phyloP scores from a whole-genome alignment of 2,797 vertebrate species.

The Poliocrania exsul region DNA sequence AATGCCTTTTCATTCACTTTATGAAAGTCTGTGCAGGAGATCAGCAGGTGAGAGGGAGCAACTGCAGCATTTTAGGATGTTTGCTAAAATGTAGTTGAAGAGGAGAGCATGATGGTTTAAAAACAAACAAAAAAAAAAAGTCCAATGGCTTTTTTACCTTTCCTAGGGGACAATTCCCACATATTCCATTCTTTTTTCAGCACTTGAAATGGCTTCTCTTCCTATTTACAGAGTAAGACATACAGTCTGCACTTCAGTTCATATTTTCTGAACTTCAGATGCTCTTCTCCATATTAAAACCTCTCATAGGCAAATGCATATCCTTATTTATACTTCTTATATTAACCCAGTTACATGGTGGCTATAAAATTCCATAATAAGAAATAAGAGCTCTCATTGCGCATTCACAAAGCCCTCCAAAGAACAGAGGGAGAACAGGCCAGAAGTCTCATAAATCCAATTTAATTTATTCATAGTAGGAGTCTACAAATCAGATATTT shows the following conservation, averaged over 20 bases:
- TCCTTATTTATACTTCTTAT: constrained; percentile 40
- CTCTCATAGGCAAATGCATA: neutral
- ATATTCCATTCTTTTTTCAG: neutral
- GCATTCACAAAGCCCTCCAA: constrained; percentile 30
- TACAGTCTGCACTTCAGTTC: neutral
- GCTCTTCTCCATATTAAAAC: constrained; percentile 13
- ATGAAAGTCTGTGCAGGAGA: neutral
- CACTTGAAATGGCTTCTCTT: neutral
- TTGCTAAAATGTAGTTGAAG: neutral
- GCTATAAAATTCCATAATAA: constrained; percentile 38
- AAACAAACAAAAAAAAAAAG: neutral
- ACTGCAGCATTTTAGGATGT: neutral
- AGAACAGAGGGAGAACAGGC: constrained; percentile 29
- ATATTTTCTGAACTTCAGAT: constrained; percentile 33
- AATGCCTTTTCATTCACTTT: neutral
- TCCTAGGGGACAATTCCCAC: neutral
- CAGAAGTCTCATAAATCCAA: constrained; percentile 36
- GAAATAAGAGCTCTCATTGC: constrained; percentile 45
- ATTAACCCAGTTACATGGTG: constrained; percentile 23
- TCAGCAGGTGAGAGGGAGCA: neutral
- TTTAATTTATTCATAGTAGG: constrained; percentile 59
- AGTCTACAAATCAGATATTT: constrained; percentile 23
- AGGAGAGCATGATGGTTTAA: neutral
- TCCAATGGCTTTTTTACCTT: neutral
- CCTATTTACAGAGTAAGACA: neutral